Base-by-base conservation (phyloP, 23 tunicate genomes). In the Pegea sp. region DNA sequence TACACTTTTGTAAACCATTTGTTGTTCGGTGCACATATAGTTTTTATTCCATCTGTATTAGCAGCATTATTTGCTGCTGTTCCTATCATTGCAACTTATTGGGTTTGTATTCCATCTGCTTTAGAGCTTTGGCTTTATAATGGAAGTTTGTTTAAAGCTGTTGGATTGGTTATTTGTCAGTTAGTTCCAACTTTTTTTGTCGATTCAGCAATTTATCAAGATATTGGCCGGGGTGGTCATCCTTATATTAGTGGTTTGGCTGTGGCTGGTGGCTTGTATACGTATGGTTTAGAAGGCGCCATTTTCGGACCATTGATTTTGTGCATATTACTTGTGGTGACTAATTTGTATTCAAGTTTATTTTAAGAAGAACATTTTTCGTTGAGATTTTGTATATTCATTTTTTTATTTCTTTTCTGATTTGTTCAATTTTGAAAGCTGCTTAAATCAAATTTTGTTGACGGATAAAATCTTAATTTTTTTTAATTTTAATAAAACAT, bases 1-100 rank as follows among this genome's bases (percentile, higher is more conserved):
- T 84, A 67, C 64, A 84, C 95, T 23, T 84, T 76, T 76, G 60
- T 84, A 22, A 84, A 84, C 62, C 95, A 84, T 33, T 58, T 63
- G 26, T 49, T 68, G 63, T 60, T 84, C 42, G 95, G 84, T 8
- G 56, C 95, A 4, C 56, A 57, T 24, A 54, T 84, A 11, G 76
- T 84, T 22, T 84, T 73, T 42, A 67, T 84, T 5, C 95, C 95
- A 0, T 73, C 95, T 24, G 52, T 84, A 3, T 52, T 84, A 20
- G 95, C 95, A 26, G 95, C 84, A 6, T 8, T 63, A 31, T 84
- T 84, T 58, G 73, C 72, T 19, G 95, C 74, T 13, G 55, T 84
- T 11, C 95, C 95, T 4, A 31, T 73, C 1, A 58, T 84, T 30
- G 64, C 76, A 25, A 74, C 84, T 4, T 84, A 84, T 64, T 84